A percentile compares a stretch with the other conserved stretches of the same genome.
Conservation (phyloP, 2,113 vertebrate genomes). For the Poeciliopsis occidentalis region DNA sequence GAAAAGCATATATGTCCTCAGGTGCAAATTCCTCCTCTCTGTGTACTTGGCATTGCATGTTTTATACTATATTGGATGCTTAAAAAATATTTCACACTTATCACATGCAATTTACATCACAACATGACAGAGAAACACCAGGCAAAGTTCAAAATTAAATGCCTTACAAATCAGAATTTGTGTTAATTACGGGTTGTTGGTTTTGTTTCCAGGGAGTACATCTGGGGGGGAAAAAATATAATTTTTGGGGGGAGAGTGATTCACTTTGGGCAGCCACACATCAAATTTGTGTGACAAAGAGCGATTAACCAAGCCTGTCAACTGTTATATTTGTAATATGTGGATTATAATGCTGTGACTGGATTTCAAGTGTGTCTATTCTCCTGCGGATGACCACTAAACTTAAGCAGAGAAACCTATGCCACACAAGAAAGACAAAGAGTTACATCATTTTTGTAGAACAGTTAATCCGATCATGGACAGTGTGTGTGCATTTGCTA, state of each 20-base stretch:
- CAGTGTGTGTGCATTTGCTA: slow-evolving; percentile 81
- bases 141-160: slow-evolving; percentile 69
- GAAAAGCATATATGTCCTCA: slow-evolving; percentile 65
- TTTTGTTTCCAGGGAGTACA: slow-evolving; percentile 37
- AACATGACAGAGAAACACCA: slow-evolving; percentile 53
- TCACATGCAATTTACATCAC: slow-evolving; percentile 71
- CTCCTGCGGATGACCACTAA: slow-evolving; percentile 74
- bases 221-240: slow-evolving; percentile 35
- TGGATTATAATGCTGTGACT: slow-evolving; percentile 66
- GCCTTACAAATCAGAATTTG: slow-evolving; percentile 61
- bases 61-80: slow-evolving; percentile 63
- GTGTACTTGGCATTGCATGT: slow-evolving; percentile 63
- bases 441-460: slow-evolving; percentile 84
- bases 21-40: slow-evolving; percentile 63
- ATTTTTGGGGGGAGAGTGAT: slow-evolving; percentile 28
- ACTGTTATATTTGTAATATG: slow-evolving; percentile 56
- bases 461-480: slow-evolving; percentile 84
- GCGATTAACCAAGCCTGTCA: slow-evolving; percentile 64
- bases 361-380: slow-evolving; percentile 57
- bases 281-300: slow-evolving; percentile 59
- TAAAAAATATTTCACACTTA: slow-evolving; percentile 70
- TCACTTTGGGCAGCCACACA: slow-evolving; percentile 46
- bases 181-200: slow-evolving; percentile 48
- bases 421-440: slow-evolving; percentile 83
- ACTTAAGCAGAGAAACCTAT: slow-evolving; percentile 77